Evolutionary conservation across 2,888 invertebrate species (phyloP).

Genomic region (Heliconius erato): DNA sequence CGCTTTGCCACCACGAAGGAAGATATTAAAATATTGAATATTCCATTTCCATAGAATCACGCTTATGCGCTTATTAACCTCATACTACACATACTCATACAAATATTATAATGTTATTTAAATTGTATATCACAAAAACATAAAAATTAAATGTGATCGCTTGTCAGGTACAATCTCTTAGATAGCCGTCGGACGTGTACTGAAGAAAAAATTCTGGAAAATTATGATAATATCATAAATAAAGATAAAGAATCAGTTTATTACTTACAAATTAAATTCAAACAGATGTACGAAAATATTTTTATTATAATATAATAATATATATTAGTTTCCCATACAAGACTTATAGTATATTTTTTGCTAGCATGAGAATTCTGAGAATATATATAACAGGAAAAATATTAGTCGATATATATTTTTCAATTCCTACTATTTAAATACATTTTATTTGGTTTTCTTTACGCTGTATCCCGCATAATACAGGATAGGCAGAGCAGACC

Average conservation of each 20-base stretch:
- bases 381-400: not conserved
- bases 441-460: too few relatives aligned
- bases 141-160: conserved; percentile 8
- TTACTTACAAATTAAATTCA: not conserved
- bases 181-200: not conserved
- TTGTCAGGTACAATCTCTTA: conserved; percentile 10
- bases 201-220: not conserved
- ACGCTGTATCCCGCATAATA: not conserved
- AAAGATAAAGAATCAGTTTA: not conserved
- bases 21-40: not conserved
- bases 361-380: not conserved
- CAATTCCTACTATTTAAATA: too few relatives aligned
- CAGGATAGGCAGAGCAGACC: not conserved
- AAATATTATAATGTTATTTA: not conserved
- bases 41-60: not conserved
- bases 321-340: not conserved
- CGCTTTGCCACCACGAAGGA: not conserved
- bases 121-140: not conserved
- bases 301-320: not conserved
- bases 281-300: not conserved
- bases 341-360: not conserved
- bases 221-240: not conserved
- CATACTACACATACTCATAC: not conserved
- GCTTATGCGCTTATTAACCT: not conserved
- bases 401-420: not conserved